Conservation (phyloP, 2,113 vertebrate species). For the Saguinus imperator region DNA sequence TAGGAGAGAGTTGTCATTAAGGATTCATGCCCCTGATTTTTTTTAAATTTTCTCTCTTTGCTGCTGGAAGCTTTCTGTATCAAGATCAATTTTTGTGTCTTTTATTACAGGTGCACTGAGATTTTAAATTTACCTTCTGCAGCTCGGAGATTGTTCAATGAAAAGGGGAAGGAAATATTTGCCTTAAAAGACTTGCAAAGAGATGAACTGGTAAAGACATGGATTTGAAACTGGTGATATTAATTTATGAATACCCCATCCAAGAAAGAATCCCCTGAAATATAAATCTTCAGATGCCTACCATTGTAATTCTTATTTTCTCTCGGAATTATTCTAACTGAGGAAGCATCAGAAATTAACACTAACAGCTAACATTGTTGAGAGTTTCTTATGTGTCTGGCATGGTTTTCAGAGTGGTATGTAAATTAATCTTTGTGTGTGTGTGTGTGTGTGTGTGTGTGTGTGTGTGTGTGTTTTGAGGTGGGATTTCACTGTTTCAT, state of each 20-base stretch:
- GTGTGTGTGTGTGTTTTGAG: no score
- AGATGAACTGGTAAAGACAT: slow-evolving; percentile 79
- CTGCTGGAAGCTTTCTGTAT: not conserved
- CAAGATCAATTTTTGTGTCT: not conserved
- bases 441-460: no score
- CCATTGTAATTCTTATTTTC: not conserved
- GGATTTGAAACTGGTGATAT: not conserved
- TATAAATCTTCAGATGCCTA: not conserved
- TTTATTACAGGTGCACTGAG: slow-evolving; percentile 75
- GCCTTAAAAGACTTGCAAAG: slow-evolving; percentile 70
- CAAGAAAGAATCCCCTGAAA: not conserved
- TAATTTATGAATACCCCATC: no score
- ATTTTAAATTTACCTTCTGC: slow-evolving; percentile 77
- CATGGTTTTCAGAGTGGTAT: not conserved
- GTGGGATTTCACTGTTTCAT: no score
- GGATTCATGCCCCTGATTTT: not conserved
- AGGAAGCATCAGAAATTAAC: not conserved
- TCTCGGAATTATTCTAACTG: not conserved
- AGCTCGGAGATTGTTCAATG: slow-evolving; percentile 78
- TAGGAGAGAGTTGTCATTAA: not conserved
- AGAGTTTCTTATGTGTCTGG: not conserved
- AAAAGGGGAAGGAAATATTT: slow-evolving; percentile 77
- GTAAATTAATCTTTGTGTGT: not conserved
- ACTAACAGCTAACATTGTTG: not conserved
- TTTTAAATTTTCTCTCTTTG: not conserved